Conservation (phyloP, 2,797 vertebrate species). For the Lepus oiostolus region DNA sequence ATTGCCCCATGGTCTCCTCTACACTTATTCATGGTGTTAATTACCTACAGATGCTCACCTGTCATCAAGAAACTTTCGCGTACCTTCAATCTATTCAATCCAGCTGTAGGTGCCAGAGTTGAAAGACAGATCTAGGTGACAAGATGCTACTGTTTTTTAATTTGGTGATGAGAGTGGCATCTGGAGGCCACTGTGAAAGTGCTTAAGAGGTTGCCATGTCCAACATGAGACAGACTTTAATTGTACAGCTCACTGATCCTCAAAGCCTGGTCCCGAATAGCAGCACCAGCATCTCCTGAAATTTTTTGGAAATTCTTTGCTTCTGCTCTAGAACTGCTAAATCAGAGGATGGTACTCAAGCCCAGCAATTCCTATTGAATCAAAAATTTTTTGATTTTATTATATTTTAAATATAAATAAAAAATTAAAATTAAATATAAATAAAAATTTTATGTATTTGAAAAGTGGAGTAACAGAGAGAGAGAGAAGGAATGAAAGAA, state of each 20-base stretch:
- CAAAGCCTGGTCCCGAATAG: neutral
- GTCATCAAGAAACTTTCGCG: neutral
- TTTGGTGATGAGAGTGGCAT: neutral
- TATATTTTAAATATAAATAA: neutral
- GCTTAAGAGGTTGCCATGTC: neutral
- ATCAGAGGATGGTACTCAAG: neutral
- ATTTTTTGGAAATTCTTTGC: neutral
- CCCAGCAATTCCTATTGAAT: neutral
- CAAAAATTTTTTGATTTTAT: neutral
- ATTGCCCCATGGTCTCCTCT: neutral
- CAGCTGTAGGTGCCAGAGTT: neutral
- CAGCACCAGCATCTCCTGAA: neutral
- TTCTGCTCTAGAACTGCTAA: neutral
- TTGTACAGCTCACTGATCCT: neutral
- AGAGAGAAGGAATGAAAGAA: too few relatives aligned
- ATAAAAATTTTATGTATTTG: too few relatives aligned
- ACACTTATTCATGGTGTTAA: neutral
- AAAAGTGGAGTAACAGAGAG: too few relatives aligned
- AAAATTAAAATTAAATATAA: neutral
- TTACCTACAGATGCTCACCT: neutral
- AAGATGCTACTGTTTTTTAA: neutral
- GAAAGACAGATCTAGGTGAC: neutral
- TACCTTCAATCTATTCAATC: neutral
- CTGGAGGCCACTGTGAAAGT: neutral
- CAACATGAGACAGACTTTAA: neutral